phyloP scores from a whole-genome alignment of 2,113 vertebrate genomes.

The Octodon degus region DNA sequence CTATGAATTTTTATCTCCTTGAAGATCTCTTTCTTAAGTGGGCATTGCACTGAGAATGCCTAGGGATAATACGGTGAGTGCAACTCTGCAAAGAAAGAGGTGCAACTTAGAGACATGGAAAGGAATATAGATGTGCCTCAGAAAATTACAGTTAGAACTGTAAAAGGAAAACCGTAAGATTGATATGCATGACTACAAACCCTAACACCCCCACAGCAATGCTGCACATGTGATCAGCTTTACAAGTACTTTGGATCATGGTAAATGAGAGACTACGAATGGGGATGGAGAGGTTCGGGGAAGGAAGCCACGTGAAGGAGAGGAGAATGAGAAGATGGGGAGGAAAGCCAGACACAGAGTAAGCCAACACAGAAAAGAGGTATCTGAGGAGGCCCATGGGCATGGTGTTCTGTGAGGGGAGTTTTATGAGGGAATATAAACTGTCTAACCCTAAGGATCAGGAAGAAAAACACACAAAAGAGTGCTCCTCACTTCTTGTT shows the following conservation, averaged over 20 bases:
- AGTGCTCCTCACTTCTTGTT: background rate
- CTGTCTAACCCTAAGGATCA: background rate
- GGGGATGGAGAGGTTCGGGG: background rate
- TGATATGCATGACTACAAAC: background rate
- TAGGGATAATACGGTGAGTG: background rate
- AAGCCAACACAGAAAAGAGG: background rate
- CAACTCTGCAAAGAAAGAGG: background rate
- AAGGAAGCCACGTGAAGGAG: background rate
- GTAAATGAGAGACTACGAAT: background rate
- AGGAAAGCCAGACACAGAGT: background rate
- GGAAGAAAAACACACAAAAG: background rate
- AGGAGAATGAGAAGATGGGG: background rate
- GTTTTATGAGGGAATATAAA: background rate
- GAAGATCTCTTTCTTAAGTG: background rate
- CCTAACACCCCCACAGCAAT: background rate
- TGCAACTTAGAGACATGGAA: background rate
- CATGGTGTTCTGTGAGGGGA: background rate
- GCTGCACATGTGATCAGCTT: background rate
- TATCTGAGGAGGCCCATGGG: background rate
- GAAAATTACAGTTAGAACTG: background rate
- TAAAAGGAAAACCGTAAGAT: background rate
- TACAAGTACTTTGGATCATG: background rate
- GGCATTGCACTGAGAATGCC: background rate
- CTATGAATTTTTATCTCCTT: background rate
- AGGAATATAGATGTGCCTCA: background rate